These are phyloP conservation scores for Cyphomyrmex costatus DNA, from an alignment of 1,140 invertebrate genomes.

Conservation along the genomic window DNA sequence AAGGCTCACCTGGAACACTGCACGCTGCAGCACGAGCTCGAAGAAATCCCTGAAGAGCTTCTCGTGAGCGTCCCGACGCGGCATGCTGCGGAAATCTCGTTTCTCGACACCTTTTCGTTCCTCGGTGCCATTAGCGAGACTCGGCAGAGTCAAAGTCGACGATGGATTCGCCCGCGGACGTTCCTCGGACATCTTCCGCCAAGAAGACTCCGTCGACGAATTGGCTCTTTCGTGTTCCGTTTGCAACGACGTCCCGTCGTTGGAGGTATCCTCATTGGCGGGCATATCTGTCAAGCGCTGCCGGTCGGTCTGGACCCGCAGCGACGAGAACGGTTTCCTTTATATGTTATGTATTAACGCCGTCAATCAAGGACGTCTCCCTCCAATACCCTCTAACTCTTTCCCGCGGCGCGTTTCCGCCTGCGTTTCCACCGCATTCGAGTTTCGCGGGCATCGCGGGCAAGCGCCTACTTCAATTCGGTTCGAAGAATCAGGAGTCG, in stretches of 20 bases:
- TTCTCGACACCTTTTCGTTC: neutral
- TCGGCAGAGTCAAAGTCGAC: neutral
- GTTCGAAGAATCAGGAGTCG: neutral
- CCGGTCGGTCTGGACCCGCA: slow-evolving; percentile 74
- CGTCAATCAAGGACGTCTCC: slow-evolving; percentile 68
- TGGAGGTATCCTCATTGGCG: slow-evolving; percentile 78
- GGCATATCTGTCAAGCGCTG: slow-evolving; percentile 78
- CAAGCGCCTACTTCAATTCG: too few relatives aligned
- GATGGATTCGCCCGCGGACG: neutral
- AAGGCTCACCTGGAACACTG: slow-evolving; percentile 90
- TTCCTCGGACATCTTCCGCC: neutral
- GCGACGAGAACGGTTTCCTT: slow-evolving; percentile 82
- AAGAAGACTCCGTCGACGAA: neutral
- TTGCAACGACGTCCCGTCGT: slow-evolving; percentile 65
- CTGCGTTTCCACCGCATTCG: neutral
- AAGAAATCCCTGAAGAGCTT: slow-evolving; percentile 90
- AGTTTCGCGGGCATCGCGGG: neutral
- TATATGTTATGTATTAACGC: slow-evolving; percentile 80
- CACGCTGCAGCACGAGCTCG: slow-evolving; percentile 91
- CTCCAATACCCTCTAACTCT: slow-evolving; percentile 39
- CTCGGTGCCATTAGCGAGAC: too few relatives aligned
- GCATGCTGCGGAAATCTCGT: slow-evolving; percentile 83
- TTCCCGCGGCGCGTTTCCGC: slow-evolving; percentile 15
- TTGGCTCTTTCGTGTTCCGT: neutral
- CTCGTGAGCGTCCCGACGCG: slow-evolving; percentile 89